These are phyloP conservation scores for Thaumatotibia leucotreta DNA, from an alignment of 1,140 invertebrate genomes.

Conservation along the genomic window DNA sequence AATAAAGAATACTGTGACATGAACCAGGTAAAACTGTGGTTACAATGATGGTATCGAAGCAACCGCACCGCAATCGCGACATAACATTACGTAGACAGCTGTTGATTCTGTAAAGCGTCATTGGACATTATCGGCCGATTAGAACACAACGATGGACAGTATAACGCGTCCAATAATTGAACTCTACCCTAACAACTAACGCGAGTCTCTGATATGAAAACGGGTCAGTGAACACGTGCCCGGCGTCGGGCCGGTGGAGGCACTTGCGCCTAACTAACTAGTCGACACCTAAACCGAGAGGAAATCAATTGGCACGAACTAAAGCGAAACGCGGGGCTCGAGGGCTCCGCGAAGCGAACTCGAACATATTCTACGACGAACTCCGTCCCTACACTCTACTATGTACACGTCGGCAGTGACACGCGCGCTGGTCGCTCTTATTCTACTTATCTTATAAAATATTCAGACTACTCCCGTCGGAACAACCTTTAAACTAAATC, in stretches of 20 bases:
- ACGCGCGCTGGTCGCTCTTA: conserved; percentile 54
- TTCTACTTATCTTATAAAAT: conserved; percentile 42
- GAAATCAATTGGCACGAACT: neutral
- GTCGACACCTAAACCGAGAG: neutral
- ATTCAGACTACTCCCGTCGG: conserved; percentile 54
- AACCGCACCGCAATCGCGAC: neutral
- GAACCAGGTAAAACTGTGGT: too few relatives aligned
- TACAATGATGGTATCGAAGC: neutral
- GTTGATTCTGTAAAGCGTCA: conserved; percentile 46
- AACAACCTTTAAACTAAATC: conserved; percentile 31
- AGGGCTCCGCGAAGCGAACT: conserved; percentile 30
- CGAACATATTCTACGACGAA: conserved; percentile 33
- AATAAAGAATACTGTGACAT: too few relatives aligned
- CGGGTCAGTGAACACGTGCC: conserved; percentile 55
- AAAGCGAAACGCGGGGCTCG: conserved; percentile 8
- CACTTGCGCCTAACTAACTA: neutral
- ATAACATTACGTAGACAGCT: conserved; percentile 38
- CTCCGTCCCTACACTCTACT: conserved; percentile 34
- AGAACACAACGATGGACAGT: conserved; percentile 29
- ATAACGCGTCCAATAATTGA: conserved; percentile 32
- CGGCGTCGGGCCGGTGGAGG: neutral
- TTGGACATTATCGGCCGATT: conserved; percentile 24
- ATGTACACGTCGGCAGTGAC: conserved; percentile 69
- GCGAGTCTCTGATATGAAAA: conserved; percentile 58
- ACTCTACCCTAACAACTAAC: conserved; percentile 34